Percentiles rank a stretch among this genome's conserved stretches.
Evolutionary conservation across 2,888 invertebrate species (phyloP).

Genomic region (Orchesellides sinensis): DNA sequence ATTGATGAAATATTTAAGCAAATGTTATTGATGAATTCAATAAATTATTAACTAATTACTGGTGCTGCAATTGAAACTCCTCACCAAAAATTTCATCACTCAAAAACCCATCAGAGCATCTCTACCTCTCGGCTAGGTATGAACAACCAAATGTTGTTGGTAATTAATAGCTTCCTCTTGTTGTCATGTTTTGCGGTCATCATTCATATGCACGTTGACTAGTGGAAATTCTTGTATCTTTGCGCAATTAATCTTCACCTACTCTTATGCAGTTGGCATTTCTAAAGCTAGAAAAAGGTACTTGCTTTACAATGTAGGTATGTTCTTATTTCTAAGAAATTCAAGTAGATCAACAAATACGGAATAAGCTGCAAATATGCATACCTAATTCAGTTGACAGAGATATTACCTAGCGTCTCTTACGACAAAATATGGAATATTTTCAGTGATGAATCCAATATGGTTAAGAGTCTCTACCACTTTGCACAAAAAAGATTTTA

Average conservation of each 20-base stretch:
- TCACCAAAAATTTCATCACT: constrained; percentile 36
- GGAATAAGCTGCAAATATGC: too few species aligned
- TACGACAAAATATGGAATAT: too few species aligned
- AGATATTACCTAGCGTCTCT: too few species aligned
- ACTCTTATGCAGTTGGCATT: constrained; percentile 17
- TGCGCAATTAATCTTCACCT: constrained; percentile 40
- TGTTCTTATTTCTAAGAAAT: too few species aligned
- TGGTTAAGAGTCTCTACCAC: too few species aligned
- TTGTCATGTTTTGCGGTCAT: constrained; percentile 35
- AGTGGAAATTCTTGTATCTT: constrained; percentile 2
- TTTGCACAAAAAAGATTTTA: constrained; percentile 12
- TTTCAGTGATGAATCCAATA: too few species aligned
- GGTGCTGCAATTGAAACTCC: constrained; percentile 11
- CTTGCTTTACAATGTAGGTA: too few species aligned
- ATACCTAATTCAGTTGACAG: too few species aligned
- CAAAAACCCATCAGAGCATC: background rate
- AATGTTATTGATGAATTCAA: constrained; percentile 16
- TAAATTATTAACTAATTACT: constrained; percentile 31
- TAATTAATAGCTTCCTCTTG: constrained; percentile 35
- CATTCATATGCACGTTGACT: constrained; percentile 19
- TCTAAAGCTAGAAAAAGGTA: too few species aligned
- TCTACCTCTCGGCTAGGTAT: background rate
- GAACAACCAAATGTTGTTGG: constrained; percentile 15
- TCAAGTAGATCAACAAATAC: too few species aligned
- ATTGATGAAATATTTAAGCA: constrained; percentile 20